Percentiles rank a stretch among this genome's conserved stretches.
phyloP scores from a whole-genome alignment of 2,888 invertebrate species.

The Drosophila colorata region DNA sequence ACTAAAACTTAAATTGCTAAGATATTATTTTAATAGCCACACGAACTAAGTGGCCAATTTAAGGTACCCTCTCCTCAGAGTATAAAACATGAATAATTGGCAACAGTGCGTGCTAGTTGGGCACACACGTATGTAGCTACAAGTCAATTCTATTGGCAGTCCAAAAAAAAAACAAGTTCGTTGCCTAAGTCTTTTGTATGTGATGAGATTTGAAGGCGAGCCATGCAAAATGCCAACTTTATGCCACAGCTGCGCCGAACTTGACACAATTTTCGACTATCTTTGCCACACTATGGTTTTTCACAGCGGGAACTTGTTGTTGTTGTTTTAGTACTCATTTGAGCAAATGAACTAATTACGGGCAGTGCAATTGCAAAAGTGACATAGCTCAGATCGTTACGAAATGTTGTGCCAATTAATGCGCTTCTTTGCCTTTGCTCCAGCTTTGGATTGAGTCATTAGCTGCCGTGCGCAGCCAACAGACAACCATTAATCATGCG shows the following conservation, averaged over 20 bases:
- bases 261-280: constrained; percentile 62
- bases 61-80: background rate
- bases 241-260: constrained; percentile 51
- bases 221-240: constrained; percentile 49
- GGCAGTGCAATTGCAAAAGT: constrained; percentile 52
- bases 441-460: constrained; percentile 63
- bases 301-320: constrained; percentile 32
- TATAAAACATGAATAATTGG: background rate
- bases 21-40: background rate
- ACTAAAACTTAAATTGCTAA: background rate
- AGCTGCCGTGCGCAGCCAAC: constrained; percentile 26
- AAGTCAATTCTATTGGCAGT: constrained; percentile 37
- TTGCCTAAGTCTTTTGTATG: constrained; percentile 60
- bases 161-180: constrained; percentile 47
- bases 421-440: constrained; percentile 49
- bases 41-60: background rate
- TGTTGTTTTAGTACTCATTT: constrained; percentile 15
- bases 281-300: constrained; percentile 34
- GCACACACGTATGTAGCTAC: background rate
- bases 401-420: constrained; percentile 50
- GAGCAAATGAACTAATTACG: constrained; percentile 52
- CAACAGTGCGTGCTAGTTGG: constrained; percentile 24
- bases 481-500: constrained; percentile 49
- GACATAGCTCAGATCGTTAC: constrained; percentile 44
- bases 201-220: constrained; percentile 39